These are phyloP conservation scores for Chroicocephalus ridibundus DNA, from an alignment of 2,113 vertebrate species.

Conservation along the genomic window DNA sequence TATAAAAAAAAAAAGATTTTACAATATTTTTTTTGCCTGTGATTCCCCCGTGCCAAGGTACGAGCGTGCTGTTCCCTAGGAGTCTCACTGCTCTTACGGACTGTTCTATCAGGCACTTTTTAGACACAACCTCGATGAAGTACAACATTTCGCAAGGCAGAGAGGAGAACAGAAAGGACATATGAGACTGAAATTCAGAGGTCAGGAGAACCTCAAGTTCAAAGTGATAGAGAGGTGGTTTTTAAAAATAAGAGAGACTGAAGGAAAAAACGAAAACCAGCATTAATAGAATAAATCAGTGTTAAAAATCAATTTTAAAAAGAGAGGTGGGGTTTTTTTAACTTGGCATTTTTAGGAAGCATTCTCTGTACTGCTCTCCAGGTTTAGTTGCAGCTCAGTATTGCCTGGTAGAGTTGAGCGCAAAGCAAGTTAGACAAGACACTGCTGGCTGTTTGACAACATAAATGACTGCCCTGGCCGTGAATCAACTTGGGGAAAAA, in stretches of 20 bases:
- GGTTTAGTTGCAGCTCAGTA: neutral
- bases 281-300: neutral
- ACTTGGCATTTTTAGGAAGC: neutral
- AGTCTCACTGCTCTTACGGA: too few species aligned
- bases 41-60: neutral
- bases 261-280: neutral
- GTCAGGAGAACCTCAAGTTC: neutral
- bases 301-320: neutral
- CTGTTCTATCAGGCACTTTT: rapidly evolving
- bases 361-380: neutral
- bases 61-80: rapidly evolving
- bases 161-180: neutral
- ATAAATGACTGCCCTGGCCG: neutral
- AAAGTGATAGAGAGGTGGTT: neutral
- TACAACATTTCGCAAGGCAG: too few species aligned
- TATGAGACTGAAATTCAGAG: neutral
- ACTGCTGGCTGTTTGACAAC: neutral
- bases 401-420: neutral
- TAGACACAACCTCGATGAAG: neutral
- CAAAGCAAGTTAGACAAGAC: neutral
- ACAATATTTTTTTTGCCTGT: too few species aligned
- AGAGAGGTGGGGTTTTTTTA: neutral
- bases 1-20: neutral
- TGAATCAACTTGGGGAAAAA: neutral
- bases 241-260: neutral